Evolutionary conservation across 2,113 vertebrate genomes (phyloP).

Genomic region (Bos indicus): DNA sequence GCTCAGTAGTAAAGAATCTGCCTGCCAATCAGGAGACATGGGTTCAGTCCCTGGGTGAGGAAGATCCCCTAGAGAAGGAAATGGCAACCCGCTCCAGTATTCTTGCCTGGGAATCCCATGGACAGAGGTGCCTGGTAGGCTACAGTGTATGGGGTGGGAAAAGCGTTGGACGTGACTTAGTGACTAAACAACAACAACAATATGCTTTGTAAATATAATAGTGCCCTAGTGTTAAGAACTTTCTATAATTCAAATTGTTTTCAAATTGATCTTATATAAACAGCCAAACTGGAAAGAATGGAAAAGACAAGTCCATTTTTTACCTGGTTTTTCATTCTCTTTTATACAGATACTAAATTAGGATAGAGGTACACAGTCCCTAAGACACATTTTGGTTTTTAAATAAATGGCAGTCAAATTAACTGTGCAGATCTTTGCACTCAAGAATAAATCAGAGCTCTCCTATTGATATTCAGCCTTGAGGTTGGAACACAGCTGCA

Average conservation of each 20-base stretch:
- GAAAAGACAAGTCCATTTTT: neutral
- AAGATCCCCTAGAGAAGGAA: neutral
- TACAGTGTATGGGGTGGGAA: neutral
- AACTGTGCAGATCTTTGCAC: neutral
- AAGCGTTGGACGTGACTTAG: neutral
- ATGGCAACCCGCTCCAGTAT: neutral
- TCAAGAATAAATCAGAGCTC: neutral
- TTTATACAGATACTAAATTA: neutral
- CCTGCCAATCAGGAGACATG: neutral
- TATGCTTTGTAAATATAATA: neutral
- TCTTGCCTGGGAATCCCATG: neutral
- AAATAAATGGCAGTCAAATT: conserved; percentile 36
- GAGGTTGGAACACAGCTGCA: neutral
- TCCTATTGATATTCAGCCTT: neutral
- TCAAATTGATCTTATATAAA: neutral
- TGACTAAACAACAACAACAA: neutral
- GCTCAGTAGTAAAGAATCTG: neutral
- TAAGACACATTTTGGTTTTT: neutral
- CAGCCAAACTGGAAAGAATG: neutral
- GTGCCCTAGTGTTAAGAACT: neutral
- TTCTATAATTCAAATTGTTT: neutral
- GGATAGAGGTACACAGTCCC: neutral
- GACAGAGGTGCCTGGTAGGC: neutral
- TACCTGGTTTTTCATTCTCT: neutral
- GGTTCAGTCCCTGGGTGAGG: neutral